Evolutionary conservation across 2,113 vertebrate species (phyloP), one percentile per base, ranked within the genome.

Genomic region (Sphaerodactylus townsendi): DNA sequence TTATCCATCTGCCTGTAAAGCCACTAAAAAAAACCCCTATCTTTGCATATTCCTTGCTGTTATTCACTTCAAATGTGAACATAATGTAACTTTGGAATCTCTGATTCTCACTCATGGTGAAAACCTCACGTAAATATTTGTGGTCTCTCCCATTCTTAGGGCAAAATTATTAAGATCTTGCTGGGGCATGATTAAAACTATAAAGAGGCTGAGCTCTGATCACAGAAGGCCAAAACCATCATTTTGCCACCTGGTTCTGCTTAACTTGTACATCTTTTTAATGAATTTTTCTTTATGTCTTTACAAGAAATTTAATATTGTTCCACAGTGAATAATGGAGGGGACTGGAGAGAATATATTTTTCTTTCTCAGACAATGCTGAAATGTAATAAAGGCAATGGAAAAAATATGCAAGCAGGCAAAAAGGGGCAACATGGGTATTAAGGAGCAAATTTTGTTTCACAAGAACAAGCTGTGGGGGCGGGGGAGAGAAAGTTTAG

Each of bases 281-380:
- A 69, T 83, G 6, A 48, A 44, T 53, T 75, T n/a, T 87, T 83
- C 15, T 65, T 75, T 81, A 73, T 80, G 81, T 77, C 33, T 1
- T 19, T 46, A 14, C 69, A 3, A 77, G 53, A 64, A 64, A 66
- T 35, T 25, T 70, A 37, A 69, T 71, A 30, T 78, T 72, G 70
- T 21, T 75, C 4, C 37, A 50, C 1, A 70, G 6, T 44, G 77
- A 86, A 1, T 35, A 1, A n/a, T 3, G 39, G 35, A 25, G 13
- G 72, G 8, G 44, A 37, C 37, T 6, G 25, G 3, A 78, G 56
- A 78, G 10, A 37, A 28, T 41, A 13, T 77, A 37, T 28, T 30
- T 23, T n/a, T 13, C 69, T 71, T 25, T 64, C 62, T 78, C 25
- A 10, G 53, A 62, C 56, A 78, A 37, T 44, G 37, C 28, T 35